Base-by-base conservation (phyloP, 2,888 invertebrate species). In the Trachelus iudaicus region DNA sequence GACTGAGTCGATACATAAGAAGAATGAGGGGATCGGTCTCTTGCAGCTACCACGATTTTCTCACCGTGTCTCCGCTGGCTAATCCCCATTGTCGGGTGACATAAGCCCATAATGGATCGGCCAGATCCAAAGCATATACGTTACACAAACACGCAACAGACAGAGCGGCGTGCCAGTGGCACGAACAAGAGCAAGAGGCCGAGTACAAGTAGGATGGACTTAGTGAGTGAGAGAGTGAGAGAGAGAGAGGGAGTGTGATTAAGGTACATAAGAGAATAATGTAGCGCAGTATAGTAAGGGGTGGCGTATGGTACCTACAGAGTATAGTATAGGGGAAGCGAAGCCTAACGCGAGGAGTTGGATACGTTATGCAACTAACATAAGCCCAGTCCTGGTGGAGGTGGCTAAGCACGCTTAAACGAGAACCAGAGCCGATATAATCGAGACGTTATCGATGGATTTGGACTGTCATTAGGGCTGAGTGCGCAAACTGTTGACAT, bases 81-180 rank as follows among this genome's bases (percentile, higher is more conserved):
- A 88, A 89, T 89, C 89, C 88, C 87, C 78, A 88, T 90, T 90
- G 89, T 89, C 87, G 87, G 83, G 84, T 81, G 86, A 89, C 89
- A 87, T 89, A 88, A 89, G 88, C 87, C 87, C 83, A 87, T 90
- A 91, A 91, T 91, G 89, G 90, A 90, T 91, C 88, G 90, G 83
- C 84, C 85, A 85, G 87, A 90, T 89, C 87, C 88, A 83, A 81
- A 80, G 81, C 79, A 79, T 83, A 81, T 81, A 75, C 77, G 80
- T 77, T 76, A 75, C 79, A 79, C 82, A 79, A 83, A 84, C 84
- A 83, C 75, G 79, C 80, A 73, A 76, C 78, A 71, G 40, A 73
- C 69, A 73, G 76, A 74, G 34, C 23, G 76, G 78, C 40, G 77
- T 75, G 69, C 71, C 37, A 30, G 68, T 31, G 31, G 71, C 71